A percentile compares a stretch with the other conserved stretches of the same genome.
Evolutionary conservation across 2,888 invertebrate genomes (phyloP).

Genomic region (Melikaiella ostensackeni): DNA sequence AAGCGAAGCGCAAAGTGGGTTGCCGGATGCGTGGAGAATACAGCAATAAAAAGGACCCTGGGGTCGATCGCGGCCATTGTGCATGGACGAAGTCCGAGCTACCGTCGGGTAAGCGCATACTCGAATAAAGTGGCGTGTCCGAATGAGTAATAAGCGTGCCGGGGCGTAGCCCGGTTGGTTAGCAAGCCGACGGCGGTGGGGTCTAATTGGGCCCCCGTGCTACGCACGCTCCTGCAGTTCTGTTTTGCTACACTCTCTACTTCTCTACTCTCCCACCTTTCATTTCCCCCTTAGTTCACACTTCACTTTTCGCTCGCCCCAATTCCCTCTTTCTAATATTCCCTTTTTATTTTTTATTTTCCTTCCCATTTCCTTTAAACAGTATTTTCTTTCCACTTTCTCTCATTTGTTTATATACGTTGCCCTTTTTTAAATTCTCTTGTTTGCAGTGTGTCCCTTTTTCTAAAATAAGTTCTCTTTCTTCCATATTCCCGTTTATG

Average conservation of each 20-base stretch:
- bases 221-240: constrained; percentile 64
- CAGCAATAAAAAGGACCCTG: constrained; percentile 57
- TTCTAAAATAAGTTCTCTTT: too few species aligned
- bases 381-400: too few species aligned
- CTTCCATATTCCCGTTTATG: too few species aligned
- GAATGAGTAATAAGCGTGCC: constrained; percentile 75
- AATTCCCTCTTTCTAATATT: constrained; percentile 14
- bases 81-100: constrained; percentile 58
- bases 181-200: constrained; percentile 69
- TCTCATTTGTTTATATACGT: too few species aligned
- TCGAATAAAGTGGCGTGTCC: constrained; percentile 73
- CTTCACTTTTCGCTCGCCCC: constrained; percentile 43
- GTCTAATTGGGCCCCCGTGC: constrained; percentile 74
- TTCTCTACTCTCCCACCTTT: constrained; percentile 43
- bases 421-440: too few species aligned
- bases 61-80: constrained; percentile 62
- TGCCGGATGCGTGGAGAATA: constrained; percentile 44
- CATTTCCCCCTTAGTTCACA: constrained; percentile 41
- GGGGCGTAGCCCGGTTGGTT: constrained; percentile 74
- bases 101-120: constrained; percentile 55
- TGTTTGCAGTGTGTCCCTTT: too few species aligned
- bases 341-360: background rate
- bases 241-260: constrained; percentile 41
- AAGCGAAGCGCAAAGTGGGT: constrained; percentile 51
- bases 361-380: too few species aligned